Conservation (phyloP, 2,113 vertebrate genomes). For the Centrocercus urophasianus region DNA sequence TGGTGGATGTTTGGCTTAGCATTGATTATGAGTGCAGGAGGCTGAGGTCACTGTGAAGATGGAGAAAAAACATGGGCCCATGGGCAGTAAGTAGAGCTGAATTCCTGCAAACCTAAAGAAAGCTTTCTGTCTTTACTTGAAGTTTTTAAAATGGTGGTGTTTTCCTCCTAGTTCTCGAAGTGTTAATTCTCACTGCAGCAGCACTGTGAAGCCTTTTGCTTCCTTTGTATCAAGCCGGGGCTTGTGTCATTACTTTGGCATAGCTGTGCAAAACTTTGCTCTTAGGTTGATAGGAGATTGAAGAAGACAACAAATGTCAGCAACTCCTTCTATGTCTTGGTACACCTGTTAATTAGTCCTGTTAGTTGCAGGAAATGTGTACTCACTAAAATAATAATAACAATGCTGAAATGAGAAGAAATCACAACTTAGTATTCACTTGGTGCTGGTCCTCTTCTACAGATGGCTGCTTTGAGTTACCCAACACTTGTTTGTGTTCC, state of each 20-base stretch:
- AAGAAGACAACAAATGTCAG: not conserved
- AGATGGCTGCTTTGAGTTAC: not conserved
- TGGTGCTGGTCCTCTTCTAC: not conserved
- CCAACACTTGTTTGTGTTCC: not conserved
- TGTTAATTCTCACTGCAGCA: not conserved
- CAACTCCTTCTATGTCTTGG: not conserved
- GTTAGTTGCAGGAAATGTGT: not conserved
- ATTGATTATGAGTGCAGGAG: not conserved
- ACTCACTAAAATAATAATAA: not conserved
- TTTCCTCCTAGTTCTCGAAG: not conserved
- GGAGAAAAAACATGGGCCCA: not conserved
- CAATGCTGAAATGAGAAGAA: not conserved
- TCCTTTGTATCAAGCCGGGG: not conserved
- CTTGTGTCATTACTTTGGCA: not conserved
- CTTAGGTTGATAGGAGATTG: not conserved
- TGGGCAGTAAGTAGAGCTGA: no score
- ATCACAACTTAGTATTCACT: not conserved
- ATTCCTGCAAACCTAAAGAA: not conserved
- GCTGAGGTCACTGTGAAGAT: not conserved
- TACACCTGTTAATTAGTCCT: not conserved
- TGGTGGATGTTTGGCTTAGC: not conserved
- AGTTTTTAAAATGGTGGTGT: not conserved
- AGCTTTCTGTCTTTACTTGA: not conserved
- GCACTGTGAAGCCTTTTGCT: not conserved
- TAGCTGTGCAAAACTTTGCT: no score